phyloP scores from a whole-genome alignment of 92 coral and sea anemone species.

The Phenganax stokvisi region DNA sequence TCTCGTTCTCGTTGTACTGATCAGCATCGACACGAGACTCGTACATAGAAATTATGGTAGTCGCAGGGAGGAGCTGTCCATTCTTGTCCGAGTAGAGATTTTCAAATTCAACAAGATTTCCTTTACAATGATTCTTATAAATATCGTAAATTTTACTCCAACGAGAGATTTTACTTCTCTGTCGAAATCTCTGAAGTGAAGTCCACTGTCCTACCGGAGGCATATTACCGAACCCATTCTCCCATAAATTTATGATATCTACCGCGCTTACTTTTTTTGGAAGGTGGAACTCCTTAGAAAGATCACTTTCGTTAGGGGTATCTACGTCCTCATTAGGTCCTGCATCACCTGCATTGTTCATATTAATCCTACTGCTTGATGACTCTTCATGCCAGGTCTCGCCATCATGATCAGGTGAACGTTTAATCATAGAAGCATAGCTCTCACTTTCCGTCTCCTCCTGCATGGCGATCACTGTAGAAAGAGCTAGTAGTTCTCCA shows the following conservation, averaged over 20 bases:
- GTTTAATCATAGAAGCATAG: constrained; percentile 30
- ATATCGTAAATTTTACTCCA: constrained; percentile 99
- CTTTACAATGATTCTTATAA: constrained; percentile 85
- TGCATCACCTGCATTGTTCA: constrained; percentile 9
- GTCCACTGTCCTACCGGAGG: constrained; percentile 92
- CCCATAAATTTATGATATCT: constrained; percentile 92
- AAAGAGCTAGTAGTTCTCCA: constrained; percentile 89
- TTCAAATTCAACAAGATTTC: constrained; percentile 70
- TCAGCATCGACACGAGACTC: constrained; percentile 66
- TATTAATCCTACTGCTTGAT: not conserved
- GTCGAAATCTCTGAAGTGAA: constrained; percentile 88
- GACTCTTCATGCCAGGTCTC: constrained; percentile 8
- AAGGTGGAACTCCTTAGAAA: constrained; percentile 33
- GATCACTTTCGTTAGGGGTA: constrained; percentile 14
- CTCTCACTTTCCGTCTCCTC: constrained; percentile 75
- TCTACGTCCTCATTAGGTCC: not conserved
- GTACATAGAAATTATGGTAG: constrained; percentile 96
- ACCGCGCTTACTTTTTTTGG: constrained; percentile 96
- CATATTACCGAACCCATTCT: constrained; percentile 68
- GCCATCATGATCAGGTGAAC: constrained; percentile 20
- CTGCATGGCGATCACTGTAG: constrained; percentile 72
- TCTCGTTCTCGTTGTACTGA: constrained; percentile 8
- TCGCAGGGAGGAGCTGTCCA: constrained; percentile 83
- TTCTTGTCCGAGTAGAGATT: constrained; percentile 77
- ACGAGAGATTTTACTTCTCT: constrained; percentile 98